A percentile compares a stretch with the other conserved stretches of the same genome.
phyloP scores from a whole-genome alignment of 2,888 invertebrate genomes.

The Argyra leucocephala region DNA sequence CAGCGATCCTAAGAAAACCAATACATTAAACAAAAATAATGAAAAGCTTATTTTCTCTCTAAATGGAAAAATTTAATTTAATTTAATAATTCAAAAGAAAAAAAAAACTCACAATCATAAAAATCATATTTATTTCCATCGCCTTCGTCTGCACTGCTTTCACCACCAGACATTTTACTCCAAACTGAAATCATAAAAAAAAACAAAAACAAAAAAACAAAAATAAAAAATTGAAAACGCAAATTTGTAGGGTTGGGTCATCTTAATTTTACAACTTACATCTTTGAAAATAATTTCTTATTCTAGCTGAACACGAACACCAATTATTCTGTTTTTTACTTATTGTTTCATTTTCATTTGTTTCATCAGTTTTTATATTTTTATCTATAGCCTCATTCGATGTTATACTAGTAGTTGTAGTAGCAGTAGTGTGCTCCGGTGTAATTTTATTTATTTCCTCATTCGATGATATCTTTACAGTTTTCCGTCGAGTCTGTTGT shows the following conservation, averaged over 20 bases:
- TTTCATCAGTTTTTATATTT: neutral
- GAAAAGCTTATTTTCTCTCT: too few relatives aligned
- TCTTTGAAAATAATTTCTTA: neutral
- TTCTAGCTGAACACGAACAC: neutral
- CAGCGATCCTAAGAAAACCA: too few relatives aligned
- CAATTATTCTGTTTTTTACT: neutral
- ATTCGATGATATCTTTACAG: neutral
- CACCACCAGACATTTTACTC: slow-evolving; percentile 7
- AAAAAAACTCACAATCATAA: slow-evolving; percentile 9
- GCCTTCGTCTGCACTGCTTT: neutral
- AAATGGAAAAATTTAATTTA: too few relatives aligned
- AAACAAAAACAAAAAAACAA: too few relatives aligned
- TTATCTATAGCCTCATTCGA: neutral
- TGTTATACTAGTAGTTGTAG: too few relatives aligned
- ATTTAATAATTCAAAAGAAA: neutral
- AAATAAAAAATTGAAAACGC: too few relatives aligned
- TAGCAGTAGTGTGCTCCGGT: neutral
- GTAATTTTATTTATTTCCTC: neutral
- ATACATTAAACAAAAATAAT: too few relatives aligned
- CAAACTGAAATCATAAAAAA: neutral
- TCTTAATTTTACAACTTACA: neutral
- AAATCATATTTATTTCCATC: slow-evolving; percentile 10
- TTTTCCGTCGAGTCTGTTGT: neutral
- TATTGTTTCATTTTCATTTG: neutral
- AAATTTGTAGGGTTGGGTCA: too few relatives aligned